Base-by-base conservation (phyloP, 2,797 vertebrate genomes). In the Ambastaia sidthimunki region DNA sequence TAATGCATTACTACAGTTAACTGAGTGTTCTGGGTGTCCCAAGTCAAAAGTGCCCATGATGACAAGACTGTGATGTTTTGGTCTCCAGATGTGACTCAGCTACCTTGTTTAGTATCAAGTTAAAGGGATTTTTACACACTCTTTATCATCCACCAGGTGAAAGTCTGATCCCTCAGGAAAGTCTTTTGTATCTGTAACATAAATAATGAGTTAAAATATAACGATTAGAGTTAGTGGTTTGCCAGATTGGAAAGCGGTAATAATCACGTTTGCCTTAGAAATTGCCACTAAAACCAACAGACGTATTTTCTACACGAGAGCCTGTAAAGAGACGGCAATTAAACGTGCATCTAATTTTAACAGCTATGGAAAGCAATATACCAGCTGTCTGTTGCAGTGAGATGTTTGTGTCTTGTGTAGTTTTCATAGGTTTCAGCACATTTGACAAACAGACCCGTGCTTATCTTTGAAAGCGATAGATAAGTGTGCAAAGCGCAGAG, bases 371-470 rank as follows among this genome's bases (percentile, higher is more conserved):
- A 59, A 47, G 54, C 23, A 60, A 60, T 6, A 16, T 41, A 28
- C 34, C 62, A 41, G 18, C 23, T 41, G 13, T 66, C 48, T 12
- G 54, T 37, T 50, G 31, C 62, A 75, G 28, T 55, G 3, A 2
- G 2, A 65, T 66, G 50, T 68, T 68, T 76, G 63, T 15, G 6
- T 68, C 5, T 41, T 31, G 47, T 62, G 67, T 52, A 71, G 57
- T 72, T 72, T 79, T 80, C 44, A 62, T 67, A 6, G 31, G 12
- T 18, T 57, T 66, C 7, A 68, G 57, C 79, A 80, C 63, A 31
- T 90, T 88, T 90, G 74, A 80, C 25, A 82, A 88, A 60, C 86
- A 82, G 76, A 19, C 69, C 50, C 48, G 28, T 34, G 55, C 68
- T 68, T 67, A 28, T 66, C 74, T 82, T 88, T 89, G 89, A 85